phyloP scores from a whole-genome alignment of 2,113 vertebrate species.

The Tachuris rubrigastra region DNA sequence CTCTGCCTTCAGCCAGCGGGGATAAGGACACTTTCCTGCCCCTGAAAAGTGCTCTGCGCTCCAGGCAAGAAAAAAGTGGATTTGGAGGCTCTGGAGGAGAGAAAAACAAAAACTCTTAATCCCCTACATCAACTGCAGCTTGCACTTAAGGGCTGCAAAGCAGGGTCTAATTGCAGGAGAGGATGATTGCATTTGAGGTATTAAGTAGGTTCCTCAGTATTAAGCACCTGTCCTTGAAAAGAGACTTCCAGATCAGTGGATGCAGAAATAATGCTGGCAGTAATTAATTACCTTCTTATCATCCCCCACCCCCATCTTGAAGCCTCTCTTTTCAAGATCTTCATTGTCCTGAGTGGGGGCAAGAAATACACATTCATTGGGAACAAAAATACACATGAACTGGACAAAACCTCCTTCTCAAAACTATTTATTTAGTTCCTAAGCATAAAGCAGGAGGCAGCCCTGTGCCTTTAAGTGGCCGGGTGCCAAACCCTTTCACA shows the following conservation, averaged over 20 bases:
- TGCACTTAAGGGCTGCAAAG: neutral
- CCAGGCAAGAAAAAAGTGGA: neutral
- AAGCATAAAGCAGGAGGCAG: neutral
- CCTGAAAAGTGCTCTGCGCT: neutral
- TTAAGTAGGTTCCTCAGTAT: neutral
- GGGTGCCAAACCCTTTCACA: neutral
- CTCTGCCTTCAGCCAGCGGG: neutral
- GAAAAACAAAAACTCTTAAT: neutral
- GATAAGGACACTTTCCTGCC: neutral
- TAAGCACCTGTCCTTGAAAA: constrained; percentile 35
- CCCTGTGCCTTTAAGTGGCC: neutral
- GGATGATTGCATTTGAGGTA: neutral
- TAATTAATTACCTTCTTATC: neutral
- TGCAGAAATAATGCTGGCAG: neutral
- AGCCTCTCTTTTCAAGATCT: neutral
- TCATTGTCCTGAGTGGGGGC: neutral
- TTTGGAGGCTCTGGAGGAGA: neutral
- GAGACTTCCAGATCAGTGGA: neutral
- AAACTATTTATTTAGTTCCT: neutral
- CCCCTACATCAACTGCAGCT: neutral
- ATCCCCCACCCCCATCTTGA: neutral
- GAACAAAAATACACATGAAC: neutral
- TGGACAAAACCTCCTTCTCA: neutral
- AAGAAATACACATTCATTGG: neutral
- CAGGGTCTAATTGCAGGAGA: neutral